Conservation (phyloP, 2,888 invertebrate species). For the Desoria tigrina region DNA sequence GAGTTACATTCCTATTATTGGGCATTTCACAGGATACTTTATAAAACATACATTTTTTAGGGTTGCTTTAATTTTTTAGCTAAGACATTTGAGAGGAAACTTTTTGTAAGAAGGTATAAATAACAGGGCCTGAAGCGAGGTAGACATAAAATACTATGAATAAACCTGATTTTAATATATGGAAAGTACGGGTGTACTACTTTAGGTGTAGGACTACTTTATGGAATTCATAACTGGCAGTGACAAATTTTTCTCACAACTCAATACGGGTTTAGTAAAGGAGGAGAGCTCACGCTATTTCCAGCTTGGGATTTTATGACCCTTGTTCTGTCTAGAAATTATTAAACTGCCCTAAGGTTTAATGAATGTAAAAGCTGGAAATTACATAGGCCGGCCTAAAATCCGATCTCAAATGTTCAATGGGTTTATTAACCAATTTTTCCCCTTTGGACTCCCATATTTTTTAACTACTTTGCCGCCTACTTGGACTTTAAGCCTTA, state of each 20-base stretch:
- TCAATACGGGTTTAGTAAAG: slow-evolving; percentile 19
- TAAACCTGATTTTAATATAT: no score
- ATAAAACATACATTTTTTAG: no score
- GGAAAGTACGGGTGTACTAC: no score
- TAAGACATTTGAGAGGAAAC: background rate
- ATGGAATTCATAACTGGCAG: slow-evolving; percentile 30
- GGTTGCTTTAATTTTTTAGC: background rate
- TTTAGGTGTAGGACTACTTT: background rate
- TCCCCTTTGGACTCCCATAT: background rate
- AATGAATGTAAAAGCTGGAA: background rate
- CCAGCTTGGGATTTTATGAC: slow-evolving; percentile 8
- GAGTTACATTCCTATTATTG: no score
- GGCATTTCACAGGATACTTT: no score
- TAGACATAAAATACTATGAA: no score
- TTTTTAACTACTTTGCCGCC: no score
- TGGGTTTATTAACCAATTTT: slow-evolving; percentile 9
- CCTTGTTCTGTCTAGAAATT: background rate
- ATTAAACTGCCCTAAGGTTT: background rate
- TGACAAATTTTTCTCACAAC: slow-evolving; percentile 29
- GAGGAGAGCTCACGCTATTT: slow-evolving; percentile 26
- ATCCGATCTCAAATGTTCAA: slow-evolving; percentile 5
- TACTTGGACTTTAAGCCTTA: no score
- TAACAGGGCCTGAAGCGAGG: background rate
- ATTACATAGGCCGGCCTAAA: background rate
- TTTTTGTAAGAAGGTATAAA: slow-evolving; percentile 2